phyloP scores from a whole-genome alignment of 2,113 vertebrate species.

The Garra rufa region DNA sequence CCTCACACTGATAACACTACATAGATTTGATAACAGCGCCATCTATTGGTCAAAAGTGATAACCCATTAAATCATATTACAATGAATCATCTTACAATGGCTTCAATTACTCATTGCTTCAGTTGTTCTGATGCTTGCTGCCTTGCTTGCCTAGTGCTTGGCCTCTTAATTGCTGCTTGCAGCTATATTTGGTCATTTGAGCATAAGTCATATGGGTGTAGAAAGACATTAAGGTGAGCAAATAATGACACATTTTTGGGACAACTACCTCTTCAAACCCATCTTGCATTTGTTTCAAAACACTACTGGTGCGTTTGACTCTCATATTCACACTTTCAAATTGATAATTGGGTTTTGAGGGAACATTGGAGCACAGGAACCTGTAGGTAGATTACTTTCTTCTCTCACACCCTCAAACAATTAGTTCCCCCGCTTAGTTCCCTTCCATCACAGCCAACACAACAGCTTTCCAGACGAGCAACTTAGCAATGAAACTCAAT shows the following conservation, averaged over 20 bases:
- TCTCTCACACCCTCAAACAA: constrained; percentile 22
- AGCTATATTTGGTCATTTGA: too few species aligned
- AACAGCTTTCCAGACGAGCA: constrained; percentile 54
- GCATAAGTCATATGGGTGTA: neutral
- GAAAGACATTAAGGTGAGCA: neutral
- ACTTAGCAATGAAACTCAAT: constrained; percentile 52
- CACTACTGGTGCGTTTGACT: neutral
- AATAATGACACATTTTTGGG: neutral
- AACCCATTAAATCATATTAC: too few species aligned
- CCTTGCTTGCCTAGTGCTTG: too few species aligned
- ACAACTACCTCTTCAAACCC: neutral
- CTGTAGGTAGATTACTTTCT: constrained; percentile 26
- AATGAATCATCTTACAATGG: too few species aligned
- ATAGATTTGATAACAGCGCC: too few species aligned
- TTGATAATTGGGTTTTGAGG: constrained; percentile 20
- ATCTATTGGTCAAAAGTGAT: too few species aligned
- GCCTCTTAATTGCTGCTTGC: too few species aligned
- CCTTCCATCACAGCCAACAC: constrained; percentile 10
- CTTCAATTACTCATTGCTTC: too few species aligned
- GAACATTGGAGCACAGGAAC: constrained; percentile 16
- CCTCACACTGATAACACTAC: too few species aligned
- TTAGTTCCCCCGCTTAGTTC: constrained; percentile 37
- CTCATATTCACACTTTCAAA: neutral
- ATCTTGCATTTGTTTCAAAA: neutral
- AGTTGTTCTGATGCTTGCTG: too few species aligned